phyloP scores from a whole-genome alignment of 2,888 invertebrate genomes.

The Schizotus pectinicornis region DNA sequence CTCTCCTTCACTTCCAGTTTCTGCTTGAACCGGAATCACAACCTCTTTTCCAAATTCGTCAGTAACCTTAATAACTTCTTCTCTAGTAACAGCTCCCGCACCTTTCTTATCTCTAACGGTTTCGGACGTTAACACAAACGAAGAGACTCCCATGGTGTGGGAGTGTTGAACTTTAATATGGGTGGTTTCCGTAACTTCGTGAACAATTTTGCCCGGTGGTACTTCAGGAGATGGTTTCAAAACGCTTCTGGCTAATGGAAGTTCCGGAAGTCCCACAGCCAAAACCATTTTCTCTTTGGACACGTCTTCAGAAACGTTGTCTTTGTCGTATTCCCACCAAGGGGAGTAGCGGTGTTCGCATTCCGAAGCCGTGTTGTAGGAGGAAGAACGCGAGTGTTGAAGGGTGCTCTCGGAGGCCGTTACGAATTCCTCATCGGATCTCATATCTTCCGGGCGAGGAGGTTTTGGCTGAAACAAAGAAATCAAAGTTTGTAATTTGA shows the following conservation, averaged over 20 bases:
- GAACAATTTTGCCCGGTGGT: slow-evolving; percentile 60
- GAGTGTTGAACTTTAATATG: slow-evolving; percentile 62
- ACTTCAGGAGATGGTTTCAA: slow-evolving; percentile 56
- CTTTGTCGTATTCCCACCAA: slow-evolving; percentile 65
- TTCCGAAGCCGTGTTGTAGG: slow-evolving; percentile 72
- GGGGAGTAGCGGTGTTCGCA: slow-evolving; percentile 64
- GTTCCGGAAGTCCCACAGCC: slow-evolving; percentile 56
- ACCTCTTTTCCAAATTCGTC: slow-evolving; percentile 21
- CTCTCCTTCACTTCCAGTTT: slow-evolving; percentile 26
- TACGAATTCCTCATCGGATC: slow-evolving; percentile 67
- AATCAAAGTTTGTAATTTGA: not conserved
- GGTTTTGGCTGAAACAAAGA: slow-evolving; percentile 35
- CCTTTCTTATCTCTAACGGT: slow-evolving; percentile 56
- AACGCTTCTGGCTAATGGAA: slow-evolving; percentile 51
- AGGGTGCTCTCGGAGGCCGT: slow-evolving; percentile 74
- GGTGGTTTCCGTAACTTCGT: slow-evolving; percentile 62
- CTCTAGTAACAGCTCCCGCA: slow-evolving; percentile 24
- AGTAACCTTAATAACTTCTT: slow-evolving; percentile 11
- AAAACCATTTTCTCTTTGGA: slow-evolving; percentile 58
- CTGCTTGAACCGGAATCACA: slow-evolving; percentile 9
- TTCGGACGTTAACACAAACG: slow-evolving; percentile 63
- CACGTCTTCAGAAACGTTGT: slow-evolving; percentile 50
- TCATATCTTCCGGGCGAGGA: slow-evolving; percentile 59
- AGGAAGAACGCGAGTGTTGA: slow-evolving; percentile 71
- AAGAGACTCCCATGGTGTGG: slow-evolving; percentile 61